Base-by-base conservation (phyloP, 2,113 vertebrate genomes). In the Chloroceryle aenea region DNA sequence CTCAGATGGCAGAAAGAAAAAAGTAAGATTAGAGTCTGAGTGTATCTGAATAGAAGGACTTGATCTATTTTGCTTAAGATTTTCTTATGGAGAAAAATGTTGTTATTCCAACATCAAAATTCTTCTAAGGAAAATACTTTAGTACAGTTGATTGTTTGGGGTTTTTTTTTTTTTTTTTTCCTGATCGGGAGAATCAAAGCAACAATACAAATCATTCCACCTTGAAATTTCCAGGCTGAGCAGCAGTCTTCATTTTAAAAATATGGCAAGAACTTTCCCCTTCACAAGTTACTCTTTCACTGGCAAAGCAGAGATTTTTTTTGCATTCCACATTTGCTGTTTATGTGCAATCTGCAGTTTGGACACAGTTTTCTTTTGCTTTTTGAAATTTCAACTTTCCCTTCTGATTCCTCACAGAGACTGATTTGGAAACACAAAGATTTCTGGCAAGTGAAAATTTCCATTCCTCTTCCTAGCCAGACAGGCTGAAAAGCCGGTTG, bases 121-220 rank as follows among this genome's bases (percentile, higher is more conserved):
- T 40, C 45, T 86, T 89, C 32, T 56, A 67, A 74, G 30, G 32
- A 89, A 91, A 95, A 78, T 43, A 66, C 21, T 97, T 92, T 16
- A 21, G 34, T 47, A 45, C 17, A 45, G 38, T 10, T 40, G n/a
- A n/a, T n/a, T n/a, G n/a, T n/a, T n/a, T n/a, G 38, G 38, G 38
- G 38, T 40, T 40, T 40, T 40, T 40, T 40, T 40, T 8, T 40
- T 10, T 40, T 40, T 40, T 40, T 56, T 84, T 89, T 88, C 56
- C 85, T 69, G 36, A 76, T 58, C 58, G 69, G 40, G 21, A 82
- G 27, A 85, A 68, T 61, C 48, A 83, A 86, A 92, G 75, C 42
- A 87, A 50, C 19, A 38, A 29, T 55, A 87, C 69, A 67, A 90
- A 90, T 76, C n/a, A 74, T 73, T 86, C 34, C 50, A 76, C 25